phyloP scores from a whole-genome alignment of 2,888 invertebrate genomes.

The Drosophila birchii region DNA sequence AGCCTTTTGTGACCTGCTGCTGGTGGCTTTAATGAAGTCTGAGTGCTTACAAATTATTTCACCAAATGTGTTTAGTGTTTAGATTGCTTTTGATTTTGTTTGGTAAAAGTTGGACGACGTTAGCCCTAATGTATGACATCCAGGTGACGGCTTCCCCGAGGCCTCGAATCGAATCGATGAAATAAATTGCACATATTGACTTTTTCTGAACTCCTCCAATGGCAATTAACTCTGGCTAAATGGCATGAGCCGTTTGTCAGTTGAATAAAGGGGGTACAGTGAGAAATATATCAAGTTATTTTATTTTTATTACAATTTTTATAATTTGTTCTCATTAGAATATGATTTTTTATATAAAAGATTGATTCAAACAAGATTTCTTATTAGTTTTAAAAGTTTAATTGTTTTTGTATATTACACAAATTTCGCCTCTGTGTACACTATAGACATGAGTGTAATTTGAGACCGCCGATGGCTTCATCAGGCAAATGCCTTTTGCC shows the following conservation, averaged over 20 bases:
- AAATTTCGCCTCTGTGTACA: background rate
- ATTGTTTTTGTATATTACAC: background rate
- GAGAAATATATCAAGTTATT: background rate
- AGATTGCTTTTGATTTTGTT: constrained; percentile 73
- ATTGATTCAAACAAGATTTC: background rate
- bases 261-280: background rate
- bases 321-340: background rate
- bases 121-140: constrained; percentile 25
- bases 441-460: constrained; percentile 15
- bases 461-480: constrained; percentile 31
- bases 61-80: constrained; percentile 70
- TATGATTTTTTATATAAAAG: background rate
- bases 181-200: constrained; percentile 56
- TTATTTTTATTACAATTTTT: background rate
- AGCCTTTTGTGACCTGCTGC: constrained; percentile 24
- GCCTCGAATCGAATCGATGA: constrained; percentile 57
- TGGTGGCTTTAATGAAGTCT: constrained; percentile 57
- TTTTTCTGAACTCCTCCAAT: constrained; percentile 17
- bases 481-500: constrained; percentile 30
- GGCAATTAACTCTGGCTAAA: constrained; percentile 58
- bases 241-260: constrained; percentile 48
- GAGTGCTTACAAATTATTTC: constrained; percentile 75
- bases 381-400: background rate
- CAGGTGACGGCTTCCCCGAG: background rate
- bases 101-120: constrained; percentile 41